These are phyloP conservation scores for Oenanthe melanoleuca DNA, from an alignment of 2,113 vertebrate species.

Conservation along the genomic window DNA sequence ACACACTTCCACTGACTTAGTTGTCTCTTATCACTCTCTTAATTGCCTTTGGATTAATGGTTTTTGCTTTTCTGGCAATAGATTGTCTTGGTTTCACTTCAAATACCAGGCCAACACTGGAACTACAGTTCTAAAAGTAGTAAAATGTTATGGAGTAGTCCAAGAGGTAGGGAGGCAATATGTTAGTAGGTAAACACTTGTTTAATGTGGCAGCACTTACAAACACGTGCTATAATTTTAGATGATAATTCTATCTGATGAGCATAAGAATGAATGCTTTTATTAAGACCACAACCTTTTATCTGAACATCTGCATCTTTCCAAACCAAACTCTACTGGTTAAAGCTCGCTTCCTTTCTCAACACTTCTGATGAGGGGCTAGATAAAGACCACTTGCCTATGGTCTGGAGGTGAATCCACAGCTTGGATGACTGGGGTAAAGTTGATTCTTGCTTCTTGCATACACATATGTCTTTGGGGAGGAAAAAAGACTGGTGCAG, in stretches of 20 bases:
- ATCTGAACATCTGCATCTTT: not conserved
- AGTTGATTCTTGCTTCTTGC: not conserved
- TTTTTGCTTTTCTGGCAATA: not conserved
- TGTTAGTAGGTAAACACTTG: not conserved
- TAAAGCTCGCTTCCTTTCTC: not conserved
- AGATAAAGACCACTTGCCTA: not conserved
- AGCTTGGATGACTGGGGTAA: not conserved
- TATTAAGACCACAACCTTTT: not conserved
- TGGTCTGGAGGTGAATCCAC: not conserved
- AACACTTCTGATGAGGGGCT: not conserved
- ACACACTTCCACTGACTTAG: not conserved
- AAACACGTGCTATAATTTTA: not conserved
- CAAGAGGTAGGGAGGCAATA: not conserved
- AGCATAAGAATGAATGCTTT: not conserved
- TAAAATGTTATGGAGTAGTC: not conserved
- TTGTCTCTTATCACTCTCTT: not conserved
- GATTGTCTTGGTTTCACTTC: not conserved
- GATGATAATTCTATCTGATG: not conserved
- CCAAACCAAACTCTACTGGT: not conserved
- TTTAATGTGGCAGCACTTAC: not conserved
- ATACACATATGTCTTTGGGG: not conserved
- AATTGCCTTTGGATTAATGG: not conserved
- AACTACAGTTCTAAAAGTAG: not conserved
- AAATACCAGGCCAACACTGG: not conserved
- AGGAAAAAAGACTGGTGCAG: not conserved